Evolutionary conservation across 1,140 invertebrate genomes (phyloP).

Genomic region (Laodelphax striatellus): DNA sequence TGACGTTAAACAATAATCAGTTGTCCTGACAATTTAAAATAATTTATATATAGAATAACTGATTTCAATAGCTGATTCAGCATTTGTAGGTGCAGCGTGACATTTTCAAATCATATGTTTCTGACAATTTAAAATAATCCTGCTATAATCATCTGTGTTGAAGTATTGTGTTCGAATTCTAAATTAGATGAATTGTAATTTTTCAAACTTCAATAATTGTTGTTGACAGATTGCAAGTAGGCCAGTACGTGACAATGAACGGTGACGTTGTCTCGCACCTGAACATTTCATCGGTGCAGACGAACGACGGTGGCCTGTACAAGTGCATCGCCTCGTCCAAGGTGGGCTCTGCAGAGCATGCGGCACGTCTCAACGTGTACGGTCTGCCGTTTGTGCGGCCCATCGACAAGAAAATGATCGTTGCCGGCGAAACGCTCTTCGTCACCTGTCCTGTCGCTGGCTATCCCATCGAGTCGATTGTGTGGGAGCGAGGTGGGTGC

Average conservation of each 20-base stretch:
- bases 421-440: slow-evolving; percentile 78
- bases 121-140: too few relatives aligned
- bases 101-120: too few relatives aligned
- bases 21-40: too few relatives aligned
- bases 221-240: slow-evolving; percentile 52
- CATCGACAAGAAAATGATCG: slow-evolving; percentile 90
- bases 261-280: slow-evolving; percentile 90
- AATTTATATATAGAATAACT: too few relatives aligned
- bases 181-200: too few relatives aligned
- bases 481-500: slow-evolving; percentile 70
- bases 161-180: too few relatives aligned
- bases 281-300: slow-evolving; percentile 83
- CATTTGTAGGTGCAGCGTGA: too few relatives aligned
- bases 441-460: slow-evolving; percentile 89
- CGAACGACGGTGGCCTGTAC: slow-evolving; percentile 88
- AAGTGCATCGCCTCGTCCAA: slow-evolving; percentile 85
- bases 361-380: slow-evolving; percentile 82
- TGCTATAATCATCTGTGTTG: too few relatives aligned
- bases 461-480: slow-evolving; percentile 84
- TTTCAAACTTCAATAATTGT: neutral
- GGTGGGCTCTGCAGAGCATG: slow-evolving; percentile 77
- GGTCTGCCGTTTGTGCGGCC: slow-evolving; percentile 78
- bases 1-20: too few relatives aligned
- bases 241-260: slow-evolving; percentile 75
- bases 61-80: too few relatives aligned